Conservation (phyloP, 2,888 invertebrate species). For the Malachius bipustulatus region DNA sequence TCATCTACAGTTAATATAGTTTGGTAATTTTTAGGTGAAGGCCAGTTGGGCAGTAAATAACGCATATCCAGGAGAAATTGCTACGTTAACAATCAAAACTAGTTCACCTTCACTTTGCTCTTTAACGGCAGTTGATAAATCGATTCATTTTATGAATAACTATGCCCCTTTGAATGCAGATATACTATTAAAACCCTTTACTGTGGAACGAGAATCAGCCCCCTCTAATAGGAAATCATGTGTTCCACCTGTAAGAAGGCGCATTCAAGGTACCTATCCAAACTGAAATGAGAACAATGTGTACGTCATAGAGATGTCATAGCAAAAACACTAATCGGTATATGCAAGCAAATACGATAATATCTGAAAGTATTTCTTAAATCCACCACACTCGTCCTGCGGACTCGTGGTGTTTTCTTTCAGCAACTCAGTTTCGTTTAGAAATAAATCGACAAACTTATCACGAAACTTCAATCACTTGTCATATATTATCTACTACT, state of each 20-base stretch:
- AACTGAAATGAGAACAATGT: neutral
- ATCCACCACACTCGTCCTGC: no score
- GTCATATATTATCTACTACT: no score
- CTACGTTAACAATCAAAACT: slow-evolving; percentile 40
- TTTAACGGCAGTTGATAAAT: slow-evolving; percentile 45
- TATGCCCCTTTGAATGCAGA: slow-evolving; percentile 20
- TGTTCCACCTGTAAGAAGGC: slow-evolving; percentile 20
- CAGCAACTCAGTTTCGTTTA: no score
- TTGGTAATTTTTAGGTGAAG: slow-evolving; percentile 31
- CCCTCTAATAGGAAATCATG: slow-evolving; percentile 24
- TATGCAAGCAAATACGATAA: no score
- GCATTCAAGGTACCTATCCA: slow-evolving; percentile 18
- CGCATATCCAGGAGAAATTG: slow-evolving; percentile 40
- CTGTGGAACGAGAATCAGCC: slow-evolving; percentile 21
- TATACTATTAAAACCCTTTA: slow-evolving; percentile 23
- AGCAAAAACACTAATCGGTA: no score
- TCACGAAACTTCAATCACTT: no score
- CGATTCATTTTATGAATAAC: slow-evolving; percentile 37
- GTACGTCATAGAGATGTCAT: no score
- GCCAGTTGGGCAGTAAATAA: slow-evolving; percentile 38
- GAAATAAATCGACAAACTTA: no score
- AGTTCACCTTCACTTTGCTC: slow-evolving; percentile 45
- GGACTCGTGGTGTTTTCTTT: no score
- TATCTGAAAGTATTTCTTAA: no score
- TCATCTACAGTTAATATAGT: no score